Evolutionary conservation across 1,140 invertebrate genomes (phyloP).

Genomic region (Holcopasites calliopsidis): DNA sequence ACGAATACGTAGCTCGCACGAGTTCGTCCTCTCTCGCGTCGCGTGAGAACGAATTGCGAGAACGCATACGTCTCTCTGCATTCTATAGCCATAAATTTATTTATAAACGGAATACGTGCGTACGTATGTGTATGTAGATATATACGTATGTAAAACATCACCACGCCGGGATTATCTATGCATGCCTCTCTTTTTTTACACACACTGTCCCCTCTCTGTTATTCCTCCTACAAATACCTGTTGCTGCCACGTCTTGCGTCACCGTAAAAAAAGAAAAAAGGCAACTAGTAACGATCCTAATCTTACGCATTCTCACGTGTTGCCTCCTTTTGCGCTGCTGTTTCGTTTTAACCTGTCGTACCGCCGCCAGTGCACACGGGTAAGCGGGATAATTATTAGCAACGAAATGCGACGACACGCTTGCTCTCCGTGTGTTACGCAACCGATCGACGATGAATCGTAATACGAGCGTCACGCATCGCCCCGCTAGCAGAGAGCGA

Average conservation of each 20-base stretch:
- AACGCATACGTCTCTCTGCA: no score
- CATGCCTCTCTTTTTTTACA: constrained; percentile 74
- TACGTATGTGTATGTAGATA: constrained; percentile 43
- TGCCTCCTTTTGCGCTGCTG: constrained; percentile 71
- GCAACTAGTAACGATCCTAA: constrained; percentile 73
- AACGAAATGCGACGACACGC: constrained; percentile 41
- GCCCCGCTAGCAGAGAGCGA: constrained; percentile 24
- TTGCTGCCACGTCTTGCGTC: constrained; percentile 71
- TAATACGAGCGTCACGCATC: constrained; percentile 24
- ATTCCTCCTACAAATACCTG: constrained; percentile 62
- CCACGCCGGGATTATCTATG: constrained; percentile 70
- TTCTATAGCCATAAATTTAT: constrained; percentile 40
- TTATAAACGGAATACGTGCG: constrained; percentile 35
- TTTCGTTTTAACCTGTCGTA: constrained; percentile 63
- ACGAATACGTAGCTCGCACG: constrained; percentile 6
- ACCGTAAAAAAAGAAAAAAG: no score
- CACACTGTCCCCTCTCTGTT: constrained; percentile 66
- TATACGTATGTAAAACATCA: constrained; percentile 47
- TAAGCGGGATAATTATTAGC: constrained; percentile 53
- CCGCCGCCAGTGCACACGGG: constrained; percentile 20
- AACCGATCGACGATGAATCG: constrained; percentile 31
- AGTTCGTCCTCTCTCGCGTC: constrained; percentile 22
- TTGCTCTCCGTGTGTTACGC: constrained; percentile 31
- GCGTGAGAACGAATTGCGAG: constrained; percentile 44
- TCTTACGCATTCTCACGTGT: constrained; percentile 71